A percentile compares a stretch with the other conserved stretches of the same genome.
phyloP scores from a whole-genome alignment of 2,888 invertebrate genomes.

The Linnaemya tessellans region DNA sequence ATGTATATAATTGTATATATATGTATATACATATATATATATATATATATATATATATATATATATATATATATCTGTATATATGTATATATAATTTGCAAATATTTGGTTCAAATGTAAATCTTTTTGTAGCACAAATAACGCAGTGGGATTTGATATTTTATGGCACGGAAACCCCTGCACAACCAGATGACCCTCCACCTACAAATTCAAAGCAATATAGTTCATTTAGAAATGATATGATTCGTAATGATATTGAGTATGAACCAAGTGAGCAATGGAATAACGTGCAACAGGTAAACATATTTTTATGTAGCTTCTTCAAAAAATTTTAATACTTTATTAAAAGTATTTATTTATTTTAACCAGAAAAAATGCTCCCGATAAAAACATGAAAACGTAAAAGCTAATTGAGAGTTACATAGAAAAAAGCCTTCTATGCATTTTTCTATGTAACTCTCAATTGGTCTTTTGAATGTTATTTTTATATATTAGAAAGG shows the following conservation, averaged over 20 bases:
- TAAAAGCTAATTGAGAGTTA: too few relatives aligned
- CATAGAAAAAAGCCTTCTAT: too few relatives aligned
- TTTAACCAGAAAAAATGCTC: neutral
- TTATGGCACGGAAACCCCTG: constrained; percentile 89
- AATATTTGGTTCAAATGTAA: neutral
- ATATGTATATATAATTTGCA: neutral
- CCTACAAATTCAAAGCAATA: constrained; percentile 79
- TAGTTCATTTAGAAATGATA: constrained; percentile 82
- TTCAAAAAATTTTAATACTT: too few relatives aligned
- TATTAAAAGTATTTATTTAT: too few relatives aligned
- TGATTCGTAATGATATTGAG: constrained; percentile 86
- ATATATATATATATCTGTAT: neutral
- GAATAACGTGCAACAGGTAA: constrained; percentile 87
- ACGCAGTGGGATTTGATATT: constrained; percentile 92
- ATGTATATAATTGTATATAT: neutral
- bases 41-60: neutral
- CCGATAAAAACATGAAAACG: too few relatives aligned
- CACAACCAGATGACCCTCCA: constrained; percentile 84
- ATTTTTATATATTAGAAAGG: neutral
- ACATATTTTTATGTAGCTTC: constrained; percentile 8
- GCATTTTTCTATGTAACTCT: too few relatives aligned
- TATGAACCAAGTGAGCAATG: constrained; percentile 85
- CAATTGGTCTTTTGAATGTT: too few relatives aligned
- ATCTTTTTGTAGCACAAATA: constrained; percentile 84
- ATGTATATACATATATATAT: neutral